Base-by-base conservation (phyloP, 1,140 invertebrate species). In the Pemphigus obesinymphae region DNA sequence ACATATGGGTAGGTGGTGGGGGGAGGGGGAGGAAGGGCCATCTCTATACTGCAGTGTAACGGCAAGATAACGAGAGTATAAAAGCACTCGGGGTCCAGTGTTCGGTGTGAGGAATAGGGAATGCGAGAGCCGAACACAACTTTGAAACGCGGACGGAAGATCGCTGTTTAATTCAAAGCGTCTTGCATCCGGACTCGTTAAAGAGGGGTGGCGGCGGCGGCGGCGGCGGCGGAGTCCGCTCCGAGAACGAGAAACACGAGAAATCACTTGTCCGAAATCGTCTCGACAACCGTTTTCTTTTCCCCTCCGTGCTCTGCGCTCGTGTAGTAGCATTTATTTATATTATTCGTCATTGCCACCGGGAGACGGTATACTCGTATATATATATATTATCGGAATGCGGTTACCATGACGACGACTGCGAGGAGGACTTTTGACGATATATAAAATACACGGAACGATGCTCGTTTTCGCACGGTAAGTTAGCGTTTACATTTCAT, bases 251-350 rank as follows among this genome's bases (percentile, higher is more conserved):
- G 23, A 73, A 48, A 80, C 55, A 63, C 53, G 53, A 80, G 76
- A 80, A 63, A 80, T 61, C 76, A 80, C 76, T 80, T 61, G 76
- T 80, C 76, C 76, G 55, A 80, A 61, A 63, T 80, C 76, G 76
- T 61, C n/a, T n/a, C 76, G 76, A 63, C 76, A 63, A 80, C 53
- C 76, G 53, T 61, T n/a, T n/a, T n/a, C n/a, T 45, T 15, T 26
- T 26, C 66, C 20, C 63, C n/a, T 3, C 63, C 3, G 10, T 8
- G 10, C 10, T 2, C 31, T 10, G 10, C 20, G 17, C 31, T 1
- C 3, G 17, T n/a, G 0, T 26, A 66, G 8, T 31, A 5, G 3
- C 31, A 68, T 23, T 3, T 11, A 10, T 66, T n/a, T 40, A 23
- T 37, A 37, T 63, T n/a, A 10, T 15, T 23, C 48, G 10, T 26